Percentiles rank a stretch among this genome's conserved stretches.
These are phyloP conservation scores for Saccostrea cuccullata DNA, from an alignment of 1,140 invertebrate genomes.

Conservation along the genomic window DNA sequence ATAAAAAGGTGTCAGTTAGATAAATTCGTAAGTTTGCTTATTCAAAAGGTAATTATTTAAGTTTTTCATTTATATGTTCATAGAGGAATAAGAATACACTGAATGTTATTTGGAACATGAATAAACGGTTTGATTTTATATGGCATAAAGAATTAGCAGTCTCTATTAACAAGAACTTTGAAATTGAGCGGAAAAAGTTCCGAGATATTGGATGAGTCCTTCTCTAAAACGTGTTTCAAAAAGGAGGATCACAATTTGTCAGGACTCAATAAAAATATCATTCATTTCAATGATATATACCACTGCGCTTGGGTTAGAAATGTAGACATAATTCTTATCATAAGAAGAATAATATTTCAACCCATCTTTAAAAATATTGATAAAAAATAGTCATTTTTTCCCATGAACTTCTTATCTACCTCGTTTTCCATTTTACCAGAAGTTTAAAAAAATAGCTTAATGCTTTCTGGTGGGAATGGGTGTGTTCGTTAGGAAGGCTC, in stretches of 20 bases:
- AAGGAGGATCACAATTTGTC: conserved; percentile 2
- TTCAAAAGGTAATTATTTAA: background rate
- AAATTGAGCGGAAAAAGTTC: too few species aligned
- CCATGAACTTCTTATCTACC: background rate
- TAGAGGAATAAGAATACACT: too few species aligned
- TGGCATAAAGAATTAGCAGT: too few species aligned
- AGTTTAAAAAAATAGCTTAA: background rate
- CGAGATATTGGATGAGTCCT: too few species aligned
- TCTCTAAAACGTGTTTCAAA: background rate
- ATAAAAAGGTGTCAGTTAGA: background rate
- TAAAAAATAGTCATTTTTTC: background rate
- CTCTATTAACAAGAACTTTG: too few species aligned
- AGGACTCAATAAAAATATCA: background rate
- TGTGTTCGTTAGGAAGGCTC: background rate
- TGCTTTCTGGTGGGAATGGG: background rate
- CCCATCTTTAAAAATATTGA: background rate
- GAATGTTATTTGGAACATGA: too few species aligned
- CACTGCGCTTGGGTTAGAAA: background rate
- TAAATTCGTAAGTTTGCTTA: background rate
- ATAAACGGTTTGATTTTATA: too few species aligned
- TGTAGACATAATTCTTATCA: background rate
- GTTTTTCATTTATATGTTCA: background rate
- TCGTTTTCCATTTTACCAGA: background rate
- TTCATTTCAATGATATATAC: background rate
- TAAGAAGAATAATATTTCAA: background rate